Conservation (phyloP, 1,140 invertebrate genomes). For the Saxidomus purpurata region DNA sequence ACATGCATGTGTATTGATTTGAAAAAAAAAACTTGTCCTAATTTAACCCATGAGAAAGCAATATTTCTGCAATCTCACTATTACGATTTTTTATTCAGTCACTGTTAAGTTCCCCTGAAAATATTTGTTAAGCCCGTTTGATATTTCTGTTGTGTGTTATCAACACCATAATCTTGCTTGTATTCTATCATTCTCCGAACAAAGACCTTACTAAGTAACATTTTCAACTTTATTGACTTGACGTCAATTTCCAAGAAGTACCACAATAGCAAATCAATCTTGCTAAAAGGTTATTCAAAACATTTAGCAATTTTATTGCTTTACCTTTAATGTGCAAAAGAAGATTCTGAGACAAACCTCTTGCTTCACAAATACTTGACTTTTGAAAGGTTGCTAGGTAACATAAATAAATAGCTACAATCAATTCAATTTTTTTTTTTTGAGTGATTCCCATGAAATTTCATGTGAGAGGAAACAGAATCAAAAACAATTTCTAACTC, state of each 20-base stretch:
- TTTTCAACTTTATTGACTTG: too few species aligned
- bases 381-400: conserved; percentile 28
- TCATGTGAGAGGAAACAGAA: conserved; percentile 5
- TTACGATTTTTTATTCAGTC: too few species aligned
- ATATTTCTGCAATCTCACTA: neutral
- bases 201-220: too few species aligned
- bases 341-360: neutral
- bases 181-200: too few species aligned
- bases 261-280: too few species aligned
- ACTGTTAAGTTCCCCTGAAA: too few species aligned
- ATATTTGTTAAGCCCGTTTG: too few species aligned
- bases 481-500: conserved; percentile 3
- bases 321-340: neutral
- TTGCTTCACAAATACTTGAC: conserved; percentile 17
- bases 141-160: too few species aligned
- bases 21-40: neutral
- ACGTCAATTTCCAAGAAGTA: too few species aligned
- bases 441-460: conserved; percentile 29
- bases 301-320: too few species aligned
- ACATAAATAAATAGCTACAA: conserved; percentile 19
- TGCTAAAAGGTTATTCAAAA: too few species aligned
- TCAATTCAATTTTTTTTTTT: conserved; percentile 1
- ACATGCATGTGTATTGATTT: neutral
- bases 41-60: neutral
- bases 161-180: too few species aligned